phyloP scores from a whole-genome alignment of 2,888 invertebrate species.

The Reticulitermes lucifugus region DNA sequence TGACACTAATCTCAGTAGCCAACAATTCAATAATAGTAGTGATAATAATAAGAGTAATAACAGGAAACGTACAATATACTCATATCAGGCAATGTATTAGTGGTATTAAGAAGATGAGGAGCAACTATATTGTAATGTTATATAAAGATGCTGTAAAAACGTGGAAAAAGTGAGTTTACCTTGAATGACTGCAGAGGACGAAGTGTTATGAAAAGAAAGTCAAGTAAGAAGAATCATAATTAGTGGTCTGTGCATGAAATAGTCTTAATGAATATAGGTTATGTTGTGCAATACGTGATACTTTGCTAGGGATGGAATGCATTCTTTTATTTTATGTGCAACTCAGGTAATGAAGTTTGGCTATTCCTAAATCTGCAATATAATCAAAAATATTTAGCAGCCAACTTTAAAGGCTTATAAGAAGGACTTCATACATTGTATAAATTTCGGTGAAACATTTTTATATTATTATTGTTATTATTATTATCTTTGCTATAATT shows the following conservation, averaged over 20 bases:
- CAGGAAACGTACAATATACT: constrained; percentile 10
- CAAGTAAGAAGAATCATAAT: constrained; percentile 52
- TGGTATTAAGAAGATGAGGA: constrained; percentile 26
- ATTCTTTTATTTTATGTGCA: too few species aligned
- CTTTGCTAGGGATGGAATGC: constrained; percentile 11
- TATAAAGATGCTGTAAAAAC: constrained; percentile 48
- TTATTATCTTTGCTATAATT: too few species aligned
- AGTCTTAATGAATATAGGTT: constrained; percentile 46
- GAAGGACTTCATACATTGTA: too few species aligned
- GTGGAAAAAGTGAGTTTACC: constrained; percentile 53
- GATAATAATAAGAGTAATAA: constrained; percentile 14
- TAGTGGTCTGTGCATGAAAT: constrained; percentile 52
- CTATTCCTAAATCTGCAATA: too few species aligned
- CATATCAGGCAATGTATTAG: constrained; percentile 28
- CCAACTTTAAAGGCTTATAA: too few species aligned
- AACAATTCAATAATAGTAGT: constrained; percentile 11
- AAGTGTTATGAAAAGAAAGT: constrained; percentile 54
- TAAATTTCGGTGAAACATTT: too few species aligned
- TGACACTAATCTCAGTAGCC: constrained; percentile 12
- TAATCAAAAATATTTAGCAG: too few species aligned
- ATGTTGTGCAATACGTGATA: constrained; percentile 35
- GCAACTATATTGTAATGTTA: constrained; percentile 40
- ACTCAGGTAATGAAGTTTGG: too few species aligned
- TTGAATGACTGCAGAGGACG: constrained; percentile 55
- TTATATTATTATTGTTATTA: too few species aligned